Conservation (phyloP, 2,888 invertebrate genomes). For the Patella ulyssiponensis region DNA sequence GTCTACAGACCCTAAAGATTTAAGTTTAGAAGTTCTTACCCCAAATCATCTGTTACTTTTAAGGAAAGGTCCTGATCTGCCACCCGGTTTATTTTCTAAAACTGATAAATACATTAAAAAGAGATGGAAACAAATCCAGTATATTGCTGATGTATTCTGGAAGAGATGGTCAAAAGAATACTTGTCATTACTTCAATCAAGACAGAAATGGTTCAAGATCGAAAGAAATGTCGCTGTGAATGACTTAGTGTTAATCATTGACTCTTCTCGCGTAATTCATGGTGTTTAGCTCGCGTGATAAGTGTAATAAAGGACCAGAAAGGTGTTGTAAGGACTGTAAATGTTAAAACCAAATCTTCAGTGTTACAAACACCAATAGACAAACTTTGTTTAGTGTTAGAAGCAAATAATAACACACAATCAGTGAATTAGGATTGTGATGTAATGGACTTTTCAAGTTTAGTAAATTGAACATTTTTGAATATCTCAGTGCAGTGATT, state of each 20-base stretch:
- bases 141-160: slow-evolving; percentile 36
- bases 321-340: too few species aligned
- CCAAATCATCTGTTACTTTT: slow-evolving; percentile 38
- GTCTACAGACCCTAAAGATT: slow-evolving; percentile 20
- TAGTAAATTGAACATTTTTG: too few species aligned
- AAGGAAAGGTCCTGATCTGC: slow-evolving; percentile 11
- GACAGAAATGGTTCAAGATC: too few species aligned
- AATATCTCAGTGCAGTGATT: too few species aligned
- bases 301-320: too few species aligned
- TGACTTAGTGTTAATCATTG: too few species aligned
- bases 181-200: slow-evolving; percentile 26
- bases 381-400: slow-evolving; percentile 18
- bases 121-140: slow-evolving; percentile 39
- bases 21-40: slow-evolving; percentile 27
- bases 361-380: too few species aligned
- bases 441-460: too few species aligned
- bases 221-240: too few species aligned
- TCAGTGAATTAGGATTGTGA: background rate
- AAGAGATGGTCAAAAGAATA: slow-evolving; percentile 31
- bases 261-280: too few species aligned
- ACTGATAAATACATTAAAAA: slow-evolving; percentile 29
- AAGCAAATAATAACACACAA: slow-evolving; percentile 6
- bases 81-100: slow-evolving; percentile 35
- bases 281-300: too few species aligned
- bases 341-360: too few species aligned